Percentiles rank a stretch among this genome's conserved stretches.
These are phyloP conservation scores for Discoglossus pictus DNA, from an alignment of 2,797 vertebrate species.

Conservation along the genomic window DNA sequence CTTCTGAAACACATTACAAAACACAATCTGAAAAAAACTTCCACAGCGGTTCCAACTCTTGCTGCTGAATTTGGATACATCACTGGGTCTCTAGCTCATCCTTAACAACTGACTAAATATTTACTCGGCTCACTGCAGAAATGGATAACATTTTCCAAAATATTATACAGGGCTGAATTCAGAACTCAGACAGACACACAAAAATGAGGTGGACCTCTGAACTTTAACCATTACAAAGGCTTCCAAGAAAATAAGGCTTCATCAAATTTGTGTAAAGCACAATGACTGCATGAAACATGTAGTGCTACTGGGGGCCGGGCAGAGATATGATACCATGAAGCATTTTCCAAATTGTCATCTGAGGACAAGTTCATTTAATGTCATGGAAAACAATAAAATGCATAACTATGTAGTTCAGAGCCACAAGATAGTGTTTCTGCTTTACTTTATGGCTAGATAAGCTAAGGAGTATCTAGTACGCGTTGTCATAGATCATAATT, in stretches of 20 bases:
- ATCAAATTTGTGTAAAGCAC: constrained; percentile 48
- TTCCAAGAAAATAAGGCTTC: constrained; percentile 63
- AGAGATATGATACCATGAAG: constrained; percentile 1
- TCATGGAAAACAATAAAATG: neutral
- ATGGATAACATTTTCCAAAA: constrained; percentile 77
- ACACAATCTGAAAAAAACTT: constrained; percentile 77
- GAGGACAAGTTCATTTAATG: constrained; percentile 18
- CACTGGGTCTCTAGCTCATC: constrained; percentile 76
- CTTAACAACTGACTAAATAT: constrained; percentile 91
- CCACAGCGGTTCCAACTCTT: constrained; percentile 69
- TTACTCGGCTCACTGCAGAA: constrained; percentile 76
- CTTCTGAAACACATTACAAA: constrained; percentile 71
- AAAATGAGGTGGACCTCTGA: constrained; percentile 65
- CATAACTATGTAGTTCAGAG: too few relatives aligned
- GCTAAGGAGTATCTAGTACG: too few relatives aligned
- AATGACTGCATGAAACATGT: constrained; percentile 39
- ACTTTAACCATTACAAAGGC: constrained; percentile 62
- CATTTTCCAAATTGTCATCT: constrained; percentile 22
- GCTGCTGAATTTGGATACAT: constrained; percentile 75
- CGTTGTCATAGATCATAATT: too few relatives aligned
- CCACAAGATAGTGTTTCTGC: too few relatives aligned
- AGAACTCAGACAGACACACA: constrained; percentile 77
- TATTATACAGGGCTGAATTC: constrained; percentile 75
- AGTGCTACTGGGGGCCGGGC: constrained; percentile 20
- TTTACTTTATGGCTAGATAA: too few relatives aligned